Conservation (phyloP, 2,888 invertebrate species). For the Eupithecia subumbrata region DNA sequence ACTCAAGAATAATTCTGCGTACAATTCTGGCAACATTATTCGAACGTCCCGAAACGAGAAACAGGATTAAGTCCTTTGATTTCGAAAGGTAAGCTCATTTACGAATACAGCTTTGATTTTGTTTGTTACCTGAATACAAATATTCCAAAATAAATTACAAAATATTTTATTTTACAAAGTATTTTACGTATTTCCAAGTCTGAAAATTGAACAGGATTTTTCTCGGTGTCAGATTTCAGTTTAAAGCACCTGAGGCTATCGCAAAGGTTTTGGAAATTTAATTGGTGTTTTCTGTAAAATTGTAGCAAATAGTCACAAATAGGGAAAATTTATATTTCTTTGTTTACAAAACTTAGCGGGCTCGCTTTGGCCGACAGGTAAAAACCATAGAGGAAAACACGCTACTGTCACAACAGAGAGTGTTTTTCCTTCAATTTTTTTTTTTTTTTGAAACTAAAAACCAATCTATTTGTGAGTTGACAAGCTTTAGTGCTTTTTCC, state of each 20-base stretch:
- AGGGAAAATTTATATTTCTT: not conserved
- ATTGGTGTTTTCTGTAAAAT: not conserved
- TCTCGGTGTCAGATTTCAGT: not conserved
- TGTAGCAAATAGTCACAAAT: not conserved
- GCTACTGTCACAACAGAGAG: not conserved
- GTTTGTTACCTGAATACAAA: not conserved
- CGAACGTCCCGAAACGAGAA: constrained; percentile 6
- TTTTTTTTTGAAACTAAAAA: not conserved
- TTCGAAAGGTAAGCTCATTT: constrained; percentile 19
- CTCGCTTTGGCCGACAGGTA: not conserved
- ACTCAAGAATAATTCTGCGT: not conserved
- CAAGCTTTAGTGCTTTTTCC: not conserved
- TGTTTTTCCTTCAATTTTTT: not conserved
- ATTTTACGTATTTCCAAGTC: not conserved
- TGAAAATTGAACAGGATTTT: not conserved
- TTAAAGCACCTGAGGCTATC: constrained; percentile 3
- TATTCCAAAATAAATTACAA: not conserved
- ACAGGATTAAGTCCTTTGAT: constrained; percentile 20
- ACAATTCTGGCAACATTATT: constrained; percentile 15
- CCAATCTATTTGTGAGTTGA: not conserved
- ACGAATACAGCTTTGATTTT: constrained; percentile 8
- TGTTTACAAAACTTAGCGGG: not conserved
- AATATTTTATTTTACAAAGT: constrained; percentile 1
- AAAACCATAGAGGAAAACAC: not conserved
- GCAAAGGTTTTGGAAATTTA: not conserved